Percentiles rank a stretch among this genome's conserved stretches.
These are phyloP conservation scores for Catostylus mosaicus DNA, from an alignment of 30 jellyfish, hydroid and myxozoan species.

Conservation along the genomic window DNA sequence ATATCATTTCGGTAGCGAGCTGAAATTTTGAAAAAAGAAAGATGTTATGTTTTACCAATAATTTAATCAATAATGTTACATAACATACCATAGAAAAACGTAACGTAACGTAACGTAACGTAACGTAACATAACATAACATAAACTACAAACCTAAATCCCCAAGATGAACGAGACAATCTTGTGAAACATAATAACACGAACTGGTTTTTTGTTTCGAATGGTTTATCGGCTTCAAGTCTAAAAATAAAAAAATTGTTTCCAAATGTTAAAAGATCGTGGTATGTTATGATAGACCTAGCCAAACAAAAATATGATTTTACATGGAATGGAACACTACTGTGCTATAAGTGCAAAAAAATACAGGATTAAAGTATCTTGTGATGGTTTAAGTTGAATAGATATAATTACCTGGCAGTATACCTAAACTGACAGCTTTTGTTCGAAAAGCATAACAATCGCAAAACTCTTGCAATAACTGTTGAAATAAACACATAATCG, in stretches of 20 bases:
- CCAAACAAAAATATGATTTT: no score
- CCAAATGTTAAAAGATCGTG: no score
- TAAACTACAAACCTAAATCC: constrained; percentile 77
- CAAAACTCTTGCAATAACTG: constrained; percentile 96
- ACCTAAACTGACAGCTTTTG: constrained; percentile 72
- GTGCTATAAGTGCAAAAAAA: no score
- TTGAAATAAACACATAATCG: background rate
- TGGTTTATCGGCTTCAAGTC: constrained; percentile 12
- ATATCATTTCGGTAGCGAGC: constrained; percentile 93
- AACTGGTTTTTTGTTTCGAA: constrained; percentile 66
- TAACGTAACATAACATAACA: background rate
- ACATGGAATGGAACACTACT: no score
- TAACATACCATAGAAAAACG: background rate
- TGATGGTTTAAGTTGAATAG: no score
- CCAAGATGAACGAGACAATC: constrained; percentile 98
- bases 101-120: background rate
- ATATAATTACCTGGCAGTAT: constrained; percentile 58
- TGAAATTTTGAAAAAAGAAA: constrained; percentile 8
- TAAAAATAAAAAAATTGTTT: no score
- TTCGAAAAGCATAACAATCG: constrained; percentile 74
- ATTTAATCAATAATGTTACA: background rate
- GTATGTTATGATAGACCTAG: no score
- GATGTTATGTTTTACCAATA: background rate
- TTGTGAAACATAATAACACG: constrained; percentile 87
- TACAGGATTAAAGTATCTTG: no score